A percentile compares a stretch with the other conserved stretches of the same genome.
phyloP scores from a whole-genome alignment of 92 coral and sea anemone species.

The Palythoa caribaeorum region DNA sequence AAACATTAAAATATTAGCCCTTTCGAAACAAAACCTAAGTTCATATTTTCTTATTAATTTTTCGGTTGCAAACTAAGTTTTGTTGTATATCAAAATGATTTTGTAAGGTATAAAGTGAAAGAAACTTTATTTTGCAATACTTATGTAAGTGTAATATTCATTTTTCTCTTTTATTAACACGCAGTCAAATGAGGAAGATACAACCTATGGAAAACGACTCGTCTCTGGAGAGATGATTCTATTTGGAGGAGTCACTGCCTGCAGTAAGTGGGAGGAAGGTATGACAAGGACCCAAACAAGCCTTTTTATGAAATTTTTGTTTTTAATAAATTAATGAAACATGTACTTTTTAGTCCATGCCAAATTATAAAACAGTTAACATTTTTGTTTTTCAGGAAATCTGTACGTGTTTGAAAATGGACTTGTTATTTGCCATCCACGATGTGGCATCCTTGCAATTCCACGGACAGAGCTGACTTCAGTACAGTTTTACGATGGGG shows the following conservation, averaged over 20 bases:
- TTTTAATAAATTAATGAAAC: too few species aligned
- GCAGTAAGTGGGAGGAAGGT: slow-evolving; percentile 82
- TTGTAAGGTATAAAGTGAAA: too few species aligned
- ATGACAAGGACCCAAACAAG: neutral
- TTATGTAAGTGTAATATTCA: neutral
- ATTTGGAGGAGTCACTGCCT: slow-evolving; percentile 61
- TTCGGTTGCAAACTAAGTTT: too few species aligned
- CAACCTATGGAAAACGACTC: slow-evolving; percentile 72
- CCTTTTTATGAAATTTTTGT: too few species aligned
- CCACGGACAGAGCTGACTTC: slow-evolving; percentile 68
- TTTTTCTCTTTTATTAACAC: neutral
- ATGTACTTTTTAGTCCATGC: neutral
- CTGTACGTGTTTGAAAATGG: slow-evolving; percentile 78
- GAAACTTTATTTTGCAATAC: too few species aligned
- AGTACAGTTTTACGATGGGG: slow-evolving; percentile 88
- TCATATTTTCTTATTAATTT: too few species aligned
- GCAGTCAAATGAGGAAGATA: slow-evolving; percentile 74
- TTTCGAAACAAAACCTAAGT: too few species aligned
- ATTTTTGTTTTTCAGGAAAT: slow-evolving; percentile 56
- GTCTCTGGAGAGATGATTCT: slow-evolving; percentile 71
- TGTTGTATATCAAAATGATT: too few species aligned
- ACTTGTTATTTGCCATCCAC: slow-evolving; percentile 70
- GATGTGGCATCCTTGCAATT: slow-evolving; percentile 68
- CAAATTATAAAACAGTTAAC: neutral
- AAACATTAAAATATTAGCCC: too few species aligned